A percentile compares a stretch with the other conserved stretches of the same genome.
Conservation (phyloP, 2,888 invertebrate genomes). For the Camptogramma bilineatum region DNA sequence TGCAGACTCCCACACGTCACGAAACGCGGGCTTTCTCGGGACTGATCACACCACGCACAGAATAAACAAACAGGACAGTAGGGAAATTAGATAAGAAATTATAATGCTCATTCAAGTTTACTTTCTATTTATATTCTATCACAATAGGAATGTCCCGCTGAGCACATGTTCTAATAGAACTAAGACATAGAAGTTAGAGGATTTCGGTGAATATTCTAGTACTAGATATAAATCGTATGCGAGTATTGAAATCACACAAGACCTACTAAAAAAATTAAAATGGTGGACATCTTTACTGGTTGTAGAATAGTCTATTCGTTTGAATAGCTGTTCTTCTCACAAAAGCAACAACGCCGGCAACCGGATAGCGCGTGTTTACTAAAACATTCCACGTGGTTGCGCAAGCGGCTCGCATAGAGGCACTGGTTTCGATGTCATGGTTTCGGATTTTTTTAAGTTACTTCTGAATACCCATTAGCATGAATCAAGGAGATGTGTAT, state of each 20-base stretch:
- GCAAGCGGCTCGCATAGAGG: conserved; percentile 56
- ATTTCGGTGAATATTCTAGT: no score
- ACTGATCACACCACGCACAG: conserved; percentile 13
- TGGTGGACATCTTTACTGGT: no score
- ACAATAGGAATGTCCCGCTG: no score
- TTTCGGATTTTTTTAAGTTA: conserved; percentile 38
- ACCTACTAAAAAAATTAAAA: no score
- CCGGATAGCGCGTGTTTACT: conserved; percentile 64
- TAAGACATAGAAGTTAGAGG: background rate
- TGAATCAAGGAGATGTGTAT: conserved; percentile 4
- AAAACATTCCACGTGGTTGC: conserved; percentile 66
- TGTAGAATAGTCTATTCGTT: background rate
- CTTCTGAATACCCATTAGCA: conserved; percentile 6
- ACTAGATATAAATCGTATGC: no score
- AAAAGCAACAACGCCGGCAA: conserved; percentile 38
- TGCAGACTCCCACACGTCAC: conserved; percentile 38
- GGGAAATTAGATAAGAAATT: background rate
- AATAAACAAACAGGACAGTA: background rate
- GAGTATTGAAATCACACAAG: no score
- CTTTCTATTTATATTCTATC: no score
- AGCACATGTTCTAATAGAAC: background rate
- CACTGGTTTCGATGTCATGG: conserved; percentile 53
- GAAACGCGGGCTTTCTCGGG: conserved; percentile 6
- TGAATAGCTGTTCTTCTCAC: conserved; percentile 28
- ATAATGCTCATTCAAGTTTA: background rate